These are phyloP conservation scores for Rana temporaria DNA, from an alignment of 2,113 vertebrate genomes.

Conservation along the genomic window DNA sequence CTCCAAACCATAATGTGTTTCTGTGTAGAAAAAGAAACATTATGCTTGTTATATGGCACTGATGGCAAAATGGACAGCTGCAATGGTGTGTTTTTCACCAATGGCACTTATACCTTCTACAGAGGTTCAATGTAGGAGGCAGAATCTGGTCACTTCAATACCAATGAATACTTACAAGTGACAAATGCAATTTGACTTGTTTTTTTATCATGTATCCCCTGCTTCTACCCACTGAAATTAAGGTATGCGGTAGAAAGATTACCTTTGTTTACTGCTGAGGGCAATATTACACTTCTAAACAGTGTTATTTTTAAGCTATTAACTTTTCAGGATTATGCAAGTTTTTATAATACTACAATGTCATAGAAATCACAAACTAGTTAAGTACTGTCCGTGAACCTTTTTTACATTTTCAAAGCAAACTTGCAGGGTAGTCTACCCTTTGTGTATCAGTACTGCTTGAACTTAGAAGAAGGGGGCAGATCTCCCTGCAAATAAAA, in stretches of 20 bases:
- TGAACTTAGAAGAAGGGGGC: no score
- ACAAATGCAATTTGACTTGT: not conserved
- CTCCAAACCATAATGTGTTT: slow-evolving; percentile 25
- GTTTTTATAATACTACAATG: not conserved
- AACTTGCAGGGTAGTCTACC: no score
- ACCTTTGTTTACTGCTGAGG: no score
- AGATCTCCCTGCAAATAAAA: no score
- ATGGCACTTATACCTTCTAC: slow-evolving; percentile 9
- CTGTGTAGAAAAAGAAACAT: slow-evolving; percentile 10
- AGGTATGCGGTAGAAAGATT: not conserved
- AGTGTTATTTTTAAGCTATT: not conserved
- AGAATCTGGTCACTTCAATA: not conserved
- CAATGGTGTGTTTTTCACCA: slow-evolving; percentile 18
- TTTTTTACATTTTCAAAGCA: no score
- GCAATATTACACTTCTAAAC: not conserved
- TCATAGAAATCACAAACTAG: no score
- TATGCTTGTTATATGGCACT: slow-evolving; percentile 12
- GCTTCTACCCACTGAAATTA: no score
- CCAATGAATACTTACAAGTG: not conserved
- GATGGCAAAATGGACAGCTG: slow-evolving; percentile 34
- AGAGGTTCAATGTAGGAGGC: not conserved
- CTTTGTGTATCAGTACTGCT: no score
- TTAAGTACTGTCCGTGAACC: no score
- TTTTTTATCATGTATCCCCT: not conserved
- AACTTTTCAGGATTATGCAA: not conserved